These are phyloP conservation scores for Morinoia aosen DNA, from an alignment of 2,888 invertebrate species.

Conservation along the genomic window DNA sequence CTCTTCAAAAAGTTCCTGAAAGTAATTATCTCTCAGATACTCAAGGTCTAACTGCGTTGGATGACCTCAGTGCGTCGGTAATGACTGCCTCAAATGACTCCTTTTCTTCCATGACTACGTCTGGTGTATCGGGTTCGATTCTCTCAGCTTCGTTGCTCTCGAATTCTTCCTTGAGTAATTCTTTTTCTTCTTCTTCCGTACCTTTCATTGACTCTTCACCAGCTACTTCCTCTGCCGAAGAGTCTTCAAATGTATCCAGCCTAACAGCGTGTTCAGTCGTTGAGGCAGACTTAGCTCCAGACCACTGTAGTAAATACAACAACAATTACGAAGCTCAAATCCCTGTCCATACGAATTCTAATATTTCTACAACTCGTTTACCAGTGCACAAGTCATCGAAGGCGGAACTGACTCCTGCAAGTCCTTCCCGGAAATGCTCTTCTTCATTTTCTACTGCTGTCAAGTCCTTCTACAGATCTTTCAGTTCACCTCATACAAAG, in stretches of 20 bases:
- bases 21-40: not conserved
- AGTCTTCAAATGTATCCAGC: constrained; percentile 20
- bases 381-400: not conserved
- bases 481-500: not conserved
- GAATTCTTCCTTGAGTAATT: constrained; percentile 16
- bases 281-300: not conserved
- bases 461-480: not conserved
- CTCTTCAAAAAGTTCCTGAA: not conserved
- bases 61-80: constrained; percentile 21
- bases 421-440: not conserved
- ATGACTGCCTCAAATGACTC: constrained; percentile 47
- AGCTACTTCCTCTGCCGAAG: not conserved
- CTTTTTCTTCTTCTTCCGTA: constrained; percentile 38
- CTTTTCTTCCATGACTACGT: constrained; percentile 24
- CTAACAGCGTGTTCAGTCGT: not conserved
- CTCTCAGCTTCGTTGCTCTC: constrained; percentile 31
- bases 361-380: not conserved
- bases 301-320: not conserved
- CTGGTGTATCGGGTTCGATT: constrained; percentile 25
- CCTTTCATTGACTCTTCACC: constrained; percentile 39
- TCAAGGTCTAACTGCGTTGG: not conserved
- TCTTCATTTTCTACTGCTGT: not conserved
- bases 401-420: not conserved
- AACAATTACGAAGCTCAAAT: not conserved
- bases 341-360: not conserved